Evolutionary conservation across 1,140 invertebrate genomes (phyloP), one percentile per base, ranked within the genome.

Genomic region (Oncopodura yosiiana): DNA sequence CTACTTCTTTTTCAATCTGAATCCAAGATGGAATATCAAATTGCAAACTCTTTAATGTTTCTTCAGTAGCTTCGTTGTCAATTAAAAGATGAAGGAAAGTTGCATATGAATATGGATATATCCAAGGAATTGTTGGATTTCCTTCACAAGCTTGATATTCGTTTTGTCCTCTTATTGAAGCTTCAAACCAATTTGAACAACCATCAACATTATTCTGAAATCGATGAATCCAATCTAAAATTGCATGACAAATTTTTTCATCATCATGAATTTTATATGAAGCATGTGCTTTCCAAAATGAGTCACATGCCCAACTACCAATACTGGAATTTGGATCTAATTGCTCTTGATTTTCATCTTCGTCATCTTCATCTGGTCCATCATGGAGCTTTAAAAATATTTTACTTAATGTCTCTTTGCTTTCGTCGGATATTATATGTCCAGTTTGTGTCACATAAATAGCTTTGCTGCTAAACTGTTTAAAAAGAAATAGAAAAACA

Each of bases 121-220:
- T 66, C 66, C 66, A 68, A 4, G 59, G 53, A 26, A 66, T 56
- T 6, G 46, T 53, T 16, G 58, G 51, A 52, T 66, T 62, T 19
- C 67, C 67, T 29, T 60, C 55, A 52, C 64, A 67, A 16, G 62
- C 58, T 26, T 56, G 41, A 34, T 67, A 68, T 21, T 61, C 60
- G 2, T 45, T 23, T 38, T 65, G 61, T 2, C 64, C 67, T 29
- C 29, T 32, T 12, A 56, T 56, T 0, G 64, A 66, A 11, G 63
- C 46, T n/a, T 66, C 49, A 42, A 56, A 65, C 67, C 67, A 68
- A 29, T 43, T 58, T 26, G 67, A 64, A 2, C 64, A 52, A 3
- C 62, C 66, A 58, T 68, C 66, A 48, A 67, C 63, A 19, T 46
- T 58, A 46, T 62, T 62, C 61, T 63, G 60, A 41, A 66, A 66